A percentile compares a stretch with the other conserved stretches of the same genome.
These are phyloP conservation scores for Xiphophorus hellerii DNA, from an alignment of 2,113 vertebrate species.

Conservation along the genomic window DNA sequence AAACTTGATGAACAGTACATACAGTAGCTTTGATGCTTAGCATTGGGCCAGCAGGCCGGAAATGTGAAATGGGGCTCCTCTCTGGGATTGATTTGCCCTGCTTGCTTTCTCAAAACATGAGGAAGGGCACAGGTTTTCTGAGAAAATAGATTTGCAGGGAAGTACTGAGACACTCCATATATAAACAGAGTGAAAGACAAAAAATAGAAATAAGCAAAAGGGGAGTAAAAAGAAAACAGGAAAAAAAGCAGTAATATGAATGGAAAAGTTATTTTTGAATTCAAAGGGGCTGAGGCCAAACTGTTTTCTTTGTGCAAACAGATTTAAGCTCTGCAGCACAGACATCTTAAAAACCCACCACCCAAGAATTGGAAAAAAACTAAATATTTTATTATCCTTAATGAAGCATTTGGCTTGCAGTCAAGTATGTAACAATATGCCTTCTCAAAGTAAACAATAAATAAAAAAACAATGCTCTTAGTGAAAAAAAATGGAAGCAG, in stretches of 20 bases:
- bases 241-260: slow-evolving; percentile 1
- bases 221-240: background rate
- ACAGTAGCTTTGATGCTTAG: slow-evolving; percentile 42
- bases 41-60: slow-evolving; percentile 21
- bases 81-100: slow-evolving; percentile 14
- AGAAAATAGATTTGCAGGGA: no score
- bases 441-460: slow-evolving; percentile 54
- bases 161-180: background rate
- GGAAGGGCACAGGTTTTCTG: slow-evolving; percentile 18
- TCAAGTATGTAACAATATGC: slow-evolving; percentile 60
- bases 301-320: slow-evolving; percentile 18
- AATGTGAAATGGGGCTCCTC: slow-evolving; percentile 42
- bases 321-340: slow-evolving; percentile 39
- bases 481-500: slow-evolving; percentile 35
- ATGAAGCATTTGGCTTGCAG: slow-evolving; percentile 65
- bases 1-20: slow-evolving; percentile 19
- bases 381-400: slow-evolving; percentile 63
- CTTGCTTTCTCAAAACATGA: slow-evolving; percentile 27
- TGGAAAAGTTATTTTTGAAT: slow-evolving; percentile 31
- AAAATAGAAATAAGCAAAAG: background rate
- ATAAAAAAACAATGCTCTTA: slow-evolving; percentile 31
- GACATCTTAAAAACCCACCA: slow-evolving; percentile 48
- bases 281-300: slow-evolving; percentile 35
- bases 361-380: slow-evolving; percentile 37
- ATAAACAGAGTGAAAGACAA: background rate